Percentiles rank a stretch among this genome's conserved stretches.
Evolutionary conservation across 2,888 invertebrate genomes (phyloP).

Genomic region (Erynnis tages): DNA sequence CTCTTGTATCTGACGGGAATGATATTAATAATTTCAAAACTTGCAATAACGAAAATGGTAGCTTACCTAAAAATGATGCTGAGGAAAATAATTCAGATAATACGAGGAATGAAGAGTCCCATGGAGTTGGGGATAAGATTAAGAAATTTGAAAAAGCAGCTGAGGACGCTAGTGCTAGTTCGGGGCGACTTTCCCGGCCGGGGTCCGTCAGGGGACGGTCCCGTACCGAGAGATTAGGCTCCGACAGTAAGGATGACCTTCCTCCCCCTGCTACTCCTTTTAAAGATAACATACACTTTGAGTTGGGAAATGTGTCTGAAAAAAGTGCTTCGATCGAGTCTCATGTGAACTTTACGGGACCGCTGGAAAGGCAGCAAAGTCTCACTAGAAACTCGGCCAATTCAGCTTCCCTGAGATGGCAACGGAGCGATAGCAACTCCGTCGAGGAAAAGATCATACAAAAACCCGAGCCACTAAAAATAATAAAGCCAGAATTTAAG

Average conservation of each 20-base stretch:
- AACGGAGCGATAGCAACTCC: slow-evolving; percentile 46
- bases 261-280: slow-evolving; percentile 64
- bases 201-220: slow-evolving; percentile 60
- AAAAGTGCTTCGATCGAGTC: slow-evolving; percentile 33
- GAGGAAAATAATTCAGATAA: slow-evolving; percentile 29
- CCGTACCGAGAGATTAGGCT: slow-evolving; percentile 49
- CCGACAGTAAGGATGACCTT: slow-evolving; percentile 52
- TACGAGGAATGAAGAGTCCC: slow-evolving; percentile 52
- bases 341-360: slow-evolving; percentile 29
- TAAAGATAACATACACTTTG: slow-evolving; percentile 59
- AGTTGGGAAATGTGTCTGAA: slow-evolving; percentile 40
- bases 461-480: slow-evolving; percentile 67
- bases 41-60: slow-evolving; percentile 18
- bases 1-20: slow-evolving; percentile 35
- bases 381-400: slow-evolving; percentile 43
- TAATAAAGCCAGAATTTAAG: slow-evolving; percentile 73
- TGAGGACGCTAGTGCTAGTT: slow-evolving; percentile 56
- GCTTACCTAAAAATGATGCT: slow-evolving; percentile 26
- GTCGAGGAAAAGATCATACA: slow-evolving; percentile 46
- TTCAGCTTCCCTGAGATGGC: slow-evolving; percentile 51
- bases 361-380: slow-evolving; percentile 50
- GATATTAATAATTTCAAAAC: slow-evolving; percentile 28
- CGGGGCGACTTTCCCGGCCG: slow-evolving; percentile 56
- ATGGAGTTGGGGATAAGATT: slow-evolving; percentile 75
- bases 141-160: slow-evolving; percentile 74